Conservation (phyloP, 2,888 invertebrate species). For the Caenorhabditis doughertyi region DNA sequence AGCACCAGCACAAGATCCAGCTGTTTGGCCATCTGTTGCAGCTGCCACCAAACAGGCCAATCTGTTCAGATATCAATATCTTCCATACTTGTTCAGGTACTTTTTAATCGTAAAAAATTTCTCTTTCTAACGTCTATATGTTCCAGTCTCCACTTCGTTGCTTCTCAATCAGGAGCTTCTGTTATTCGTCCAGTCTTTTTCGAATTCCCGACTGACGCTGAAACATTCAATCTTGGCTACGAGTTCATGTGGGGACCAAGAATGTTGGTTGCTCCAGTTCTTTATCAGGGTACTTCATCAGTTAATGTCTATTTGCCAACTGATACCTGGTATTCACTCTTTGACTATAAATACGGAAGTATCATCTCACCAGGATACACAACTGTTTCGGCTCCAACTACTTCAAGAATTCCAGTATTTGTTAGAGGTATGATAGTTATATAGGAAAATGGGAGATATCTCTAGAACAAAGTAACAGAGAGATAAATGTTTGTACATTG, state of each 20-base stretch:
- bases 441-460: no score
- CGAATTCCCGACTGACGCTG: constrained; percentile 72
- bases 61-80: constrained; percentile 78
- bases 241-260: constrained; percentile 81
- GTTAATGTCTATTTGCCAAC: constrained; percentile 83
- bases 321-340: constrained; percentile 82
- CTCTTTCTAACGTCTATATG: background rate
- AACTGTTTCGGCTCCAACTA: constrained; percentile 75
- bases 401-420: constrained; percentile 76
- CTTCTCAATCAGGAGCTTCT: constrained; percentile 73
- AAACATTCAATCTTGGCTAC: constrained; percentile 72
- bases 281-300: constrained; percentile 65
- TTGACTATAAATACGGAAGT: constrained; percentile 70
- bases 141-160: constrained; percentile 75
- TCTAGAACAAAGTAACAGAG: no score
- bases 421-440: constrained; percentile 66
- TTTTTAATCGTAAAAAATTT: background rate
- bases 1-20: constrained; percentile 78
- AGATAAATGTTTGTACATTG: no score
- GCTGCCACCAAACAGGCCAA: constrained; percentile 78
- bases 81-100: constrained; percentile 80
- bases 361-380: constrained; percentile 58
- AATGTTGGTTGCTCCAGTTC: constrained; percentile 73
- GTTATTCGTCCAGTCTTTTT: constrained; percentile 80
- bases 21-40: constrained; percentile 80